phyloP scores from a whole-genome alignment of 2,797 vertebrate species.

The Syndactyla subalaris region DNA sequence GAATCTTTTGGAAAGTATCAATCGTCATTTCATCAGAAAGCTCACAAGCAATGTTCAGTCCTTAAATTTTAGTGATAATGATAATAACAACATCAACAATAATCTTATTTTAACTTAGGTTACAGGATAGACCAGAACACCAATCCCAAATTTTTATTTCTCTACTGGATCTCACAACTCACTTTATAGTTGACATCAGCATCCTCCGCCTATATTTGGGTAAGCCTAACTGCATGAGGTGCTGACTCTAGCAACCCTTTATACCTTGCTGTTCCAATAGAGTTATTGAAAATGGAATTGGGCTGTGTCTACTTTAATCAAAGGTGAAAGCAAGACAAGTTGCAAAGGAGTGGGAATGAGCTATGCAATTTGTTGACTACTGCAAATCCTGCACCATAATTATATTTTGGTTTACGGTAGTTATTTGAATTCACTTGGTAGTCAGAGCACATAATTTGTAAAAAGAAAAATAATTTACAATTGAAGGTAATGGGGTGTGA shows the following conservation, averaged over 20 bases:
- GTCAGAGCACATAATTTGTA: not conserved
- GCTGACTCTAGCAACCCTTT: constrained; percentile 5
- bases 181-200: not conserved
- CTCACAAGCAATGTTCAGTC: not conserved
- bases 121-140: not conserved
- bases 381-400: constrained; percentile 12
- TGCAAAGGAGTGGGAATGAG: not conserved
- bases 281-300: constrained; percentile 42
- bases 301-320: not conserved
- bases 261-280: not conserved
- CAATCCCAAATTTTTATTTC: not conserved
- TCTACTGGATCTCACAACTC: not conserved
- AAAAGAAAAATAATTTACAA: not conserved
- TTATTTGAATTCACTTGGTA: constrained; percentile 32
- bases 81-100: not conserved
- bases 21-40: not conserved
- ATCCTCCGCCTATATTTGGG: not conserved
- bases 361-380: constrained; percentile 16
- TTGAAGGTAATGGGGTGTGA: constrained; percentile 33
- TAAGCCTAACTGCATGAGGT: not conserved
- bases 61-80: not conserved
- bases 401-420: constrained; percentile 4
- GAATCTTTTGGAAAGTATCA: not conserved
- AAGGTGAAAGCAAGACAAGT: not conserved
- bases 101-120: not conserved